These are phyloP conservation scores for Drosophila kurseongensis DNA, from an alignment of 1,140 invertebrate genomes.

Conservation along the genomic window DNA sequence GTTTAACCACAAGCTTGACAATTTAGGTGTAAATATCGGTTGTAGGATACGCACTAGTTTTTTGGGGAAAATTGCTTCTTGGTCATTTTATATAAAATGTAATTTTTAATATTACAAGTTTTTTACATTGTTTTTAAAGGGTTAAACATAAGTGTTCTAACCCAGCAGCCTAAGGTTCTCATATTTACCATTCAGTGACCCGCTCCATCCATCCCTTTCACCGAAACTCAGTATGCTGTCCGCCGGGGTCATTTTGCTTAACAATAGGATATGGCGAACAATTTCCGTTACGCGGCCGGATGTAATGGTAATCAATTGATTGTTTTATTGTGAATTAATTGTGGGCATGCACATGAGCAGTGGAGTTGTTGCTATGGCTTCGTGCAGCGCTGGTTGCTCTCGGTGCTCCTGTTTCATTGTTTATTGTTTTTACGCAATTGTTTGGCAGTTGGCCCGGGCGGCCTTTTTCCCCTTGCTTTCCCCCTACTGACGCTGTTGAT, in stretches of 20 bases:
- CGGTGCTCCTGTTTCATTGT: conserved; percentile 59
- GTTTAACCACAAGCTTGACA: conserved; percentile 48
- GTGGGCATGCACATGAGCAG: conserved; percentile 74
- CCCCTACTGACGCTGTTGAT: conserved; percentile 59
- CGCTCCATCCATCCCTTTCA: no score
- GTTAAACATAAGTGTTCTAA: not conserved
- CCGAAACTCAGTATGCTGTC: not conserved
- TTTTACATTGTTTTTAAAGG: no score
- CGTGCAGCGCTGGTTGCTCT: conserved; percentile 7
- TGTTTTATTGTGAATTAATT: conserved; percentile 83
- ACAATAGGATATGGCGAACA: conserved; percentile 78
- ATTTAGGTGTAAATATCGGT: conserved; percentile 31
- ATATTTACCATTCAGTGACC: no score
- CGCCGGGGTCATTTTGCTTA: conserved; percentile 47
- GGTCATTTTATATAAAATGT: no score
- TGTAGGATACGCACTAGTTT: no score
- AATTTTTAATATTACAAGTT: no score
- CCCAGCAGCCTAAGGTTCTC: no score
- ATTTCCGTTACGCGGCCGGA: conserved; percentile 77
- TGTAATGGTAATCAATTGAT: conserved; percentile 82
- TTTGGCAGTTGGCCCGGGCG: conserved; percentile 67
- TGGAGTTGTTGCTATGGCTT: conserved; percentile 23
- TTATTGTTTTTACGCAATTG: conserved; percentile 82
- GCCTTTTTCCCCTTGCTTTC: conserved; percentile 24
- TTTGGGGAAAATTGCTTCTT: no score